Evolutionary conservation across 2,113 vertebrate genomes (phyloP).

Genomic region (Syngnathus typhle): DNA sequence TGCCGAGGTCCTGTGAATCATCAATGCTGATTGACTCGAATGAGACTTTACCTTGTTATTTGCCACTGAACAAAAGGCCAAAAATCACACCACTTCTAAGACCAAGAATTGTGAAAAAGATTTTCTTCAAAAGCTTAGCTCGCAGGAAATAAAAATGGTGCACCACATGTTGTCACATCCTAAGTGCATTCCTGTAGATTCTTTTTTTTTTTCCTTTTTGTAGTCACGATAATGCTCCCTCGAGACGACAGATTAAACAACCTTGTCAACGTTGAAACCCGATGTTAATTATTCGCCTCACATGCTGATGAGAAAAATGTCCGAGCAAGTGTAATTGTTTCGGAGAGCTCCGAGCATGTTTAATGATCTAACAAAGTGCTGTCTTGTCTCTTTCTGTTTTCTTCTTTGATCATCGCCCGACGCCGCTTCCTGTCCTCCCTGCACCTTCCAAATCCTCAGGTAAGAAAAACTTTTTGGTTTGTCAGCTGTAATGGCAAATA

Average conservation of each 20-base stretch:
- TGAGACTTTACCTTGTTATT: conserved; percentile 47
- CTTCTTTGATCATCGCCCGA: conserved; percentile 1
- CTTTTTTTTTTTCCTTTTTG: conserved; percentile 14
- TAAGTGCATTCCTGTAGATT: conserved; percentile 30
- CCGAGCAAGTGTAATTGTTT: conserved; percentile 21
- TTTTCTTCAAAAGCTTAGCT: not conserved
- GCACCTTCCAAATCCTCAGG: conserved; percentile 39
- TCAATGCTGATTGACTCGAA: conserved; percentile 56
- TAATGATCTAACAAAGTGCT: conserved; percentile 47
- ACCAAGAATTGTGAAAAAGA: not conserved
- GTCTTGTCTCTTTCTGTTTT: conserved; percentile 21
- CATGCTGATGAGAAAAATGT: conserved; percentile 20
- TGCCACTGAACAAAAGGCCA: conserved; percentile 8
- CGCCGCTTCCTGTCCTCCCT: conserved; percentile 13
- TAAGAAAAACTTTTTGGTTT: conserved; percentile 40
- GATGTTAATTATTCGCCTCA: conserved; percentile 15
- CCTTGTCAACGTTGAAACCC: conserved; percentile 5
- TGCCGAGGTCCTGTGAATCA: conserved; percentile 47
- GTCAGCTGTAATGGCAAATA: conserved; percentile 23
- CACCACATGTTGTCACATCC: not conserved
- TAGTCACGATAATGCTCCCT: conserved; percentile 3
- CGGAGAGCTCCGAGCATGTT: conserved; percentile 16
- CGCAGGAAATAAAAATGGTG: not conserved
- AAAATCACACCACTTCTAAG: not conserved
- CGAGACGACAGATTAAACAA: conserved; percentile 21